These are phyloP conservation scores for Aphrocallistes beatrix DNA, from an alignment of 37 sponge, comb jelly and placozoan species.

Conservation along the genomic window DNA sequence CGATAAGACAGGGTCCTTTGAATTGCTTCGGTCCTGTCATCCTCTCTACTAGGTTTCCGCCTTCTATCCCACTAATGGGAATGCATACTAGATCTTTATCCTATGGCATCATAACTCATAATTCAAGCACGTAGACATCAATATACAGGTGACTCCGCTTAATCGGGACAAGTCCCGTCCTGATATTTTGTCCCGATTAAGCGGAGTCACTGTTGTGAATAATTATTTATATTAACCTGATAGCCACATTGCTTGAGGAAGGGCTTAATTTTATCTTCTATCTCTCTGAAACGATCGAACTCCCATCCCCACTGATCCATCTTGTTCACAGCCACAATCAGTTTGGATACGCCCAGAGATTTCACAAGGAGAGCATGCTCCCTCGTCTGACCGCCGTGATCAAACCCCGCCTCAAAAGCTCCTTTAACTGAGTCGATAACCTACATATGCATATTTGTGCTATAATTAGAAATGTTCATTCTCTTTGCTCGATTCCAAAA, in stretches of 20 bases:
- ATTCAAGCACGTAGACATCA: not conserved
- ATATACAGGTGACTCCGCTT: no score
- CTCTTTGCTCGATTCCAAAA: not conserved
- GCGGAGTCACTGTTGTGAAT: no score
- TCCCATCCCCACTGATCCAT: constrained; percentile 87
- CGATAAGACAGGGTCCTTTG: constrained; percentile 57
- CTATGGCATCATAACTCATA: not conserved
- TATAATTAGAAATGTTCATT: not conserved
- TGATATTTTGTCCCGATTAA: no score
- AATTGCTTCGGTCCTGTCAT: constrained; percentile 45
- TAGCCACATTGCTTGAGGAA: constrained; percentile 80
- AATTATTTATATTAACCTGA: constrained; percentile 38
- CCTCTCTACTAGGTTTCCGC: constrained; percentile 56
- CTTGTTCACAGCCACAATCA: constrained; percentile 88
- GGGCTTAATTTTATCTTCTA: constrained; percentile 43
- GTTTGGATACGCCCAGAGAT: constrained; percentile 78
- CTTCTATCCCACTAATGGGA: constrained; percentile 85
- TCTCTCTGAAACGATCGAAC: constrained; percentile 53
- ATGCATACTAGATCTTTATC: constrained; percentile 20
- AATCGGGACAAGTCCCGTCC: no score
- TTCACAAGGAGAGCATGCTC: constrained; percentile 86
- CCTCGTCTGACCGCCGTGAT: constrained; percentile 90
- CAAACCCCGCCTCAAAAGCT: constrained; percentile 98
- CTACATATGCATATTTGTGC: no score
- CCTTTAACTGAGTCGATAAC: constrained; percentile 69